Conservation (phyloP, 2,797 vertebrate species). For the Aotus griseimembra region DNA sequence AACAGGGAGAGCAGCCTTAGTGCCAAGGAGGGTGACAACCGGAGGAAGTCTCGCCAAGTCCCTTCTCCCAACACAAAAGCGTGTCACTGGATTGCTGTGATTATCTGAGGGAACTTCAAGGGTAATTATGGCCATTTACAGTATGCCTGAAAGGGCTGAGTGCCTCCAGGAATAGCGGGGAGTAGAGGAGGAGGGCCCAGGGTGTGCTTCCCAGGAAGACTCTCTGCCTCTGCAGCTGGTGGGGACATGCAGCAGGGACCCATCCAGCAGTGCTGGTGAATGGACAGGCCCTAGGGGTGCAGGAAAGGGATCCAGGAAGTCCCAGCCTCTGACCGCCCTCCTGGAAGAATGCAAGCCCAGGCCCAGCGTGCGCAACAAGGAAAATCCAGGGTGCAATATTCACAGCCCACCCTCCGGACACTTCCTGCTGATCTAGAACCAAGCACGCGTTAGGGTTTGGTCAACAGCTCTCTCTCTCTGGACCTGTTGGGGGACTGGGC, state of each 20-base stretch:
- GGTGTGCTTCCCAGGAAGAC: not conserved
- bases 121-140: constrained; percentile 3
- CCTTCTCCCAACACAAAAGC: not conserved
- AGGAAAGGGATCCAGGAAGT: constrained; percentile 69
- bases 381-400: constrained; percentile 19
- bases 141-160: not conserved
- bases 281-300: not conserved
- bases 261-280: not conserved
- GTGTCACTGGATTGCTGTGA: constrained; percentile 7
- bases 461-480: not conserved
- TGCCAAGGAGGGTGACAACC: not conserved
- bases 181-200: fast-evolving
- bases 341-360: constrained; percentile 46
- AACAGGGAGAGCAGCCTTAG: not conserved
- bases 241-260: not conserved
- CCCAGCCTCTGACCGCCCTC: constrained; percentile 28
- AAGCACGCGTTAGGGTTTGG: not conserved
- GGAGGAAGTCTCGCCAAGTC: not conserved
- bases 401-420: not conserved
- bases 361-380: not conserved
- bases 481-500: too few species aligned
- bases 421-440: constrained; percentile 28
- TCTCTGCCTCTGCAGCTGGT: not conserved
- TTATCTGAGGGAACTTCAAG: not conserved
- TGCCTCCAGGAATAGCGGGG: not conserved